Conservation (phyloP, 2,797 vertebrate species). For the Danionella dracula region DNA sequence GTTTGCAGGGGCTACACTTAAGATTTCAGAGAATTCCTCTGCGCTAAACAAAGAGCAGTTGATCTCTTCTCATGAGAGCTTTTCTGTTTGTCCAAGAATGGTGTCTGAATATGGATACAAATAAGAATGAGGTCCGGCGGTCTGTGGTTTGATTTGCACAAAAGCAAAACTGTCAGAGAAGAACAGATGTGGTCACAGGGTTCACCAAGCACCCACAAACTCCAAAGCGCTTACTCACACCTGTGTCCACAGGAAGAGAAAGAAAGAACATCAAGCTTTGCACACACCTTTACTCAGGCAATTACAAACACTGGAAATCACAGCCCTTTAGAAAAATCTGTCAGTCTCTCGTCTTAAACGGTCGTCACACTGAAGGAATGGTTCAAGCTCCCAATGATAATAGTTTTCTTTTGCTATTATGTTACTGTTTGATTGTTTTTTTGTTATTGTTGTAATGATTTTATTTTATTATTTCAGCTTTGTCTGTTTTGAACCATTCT, state of each 20-base stretch:
- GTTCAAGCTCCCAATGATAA: too few species aligned
- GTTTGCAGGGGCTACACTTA: constrained; percentile 35
- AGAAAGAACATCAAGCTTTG: constrained; percentile 12
- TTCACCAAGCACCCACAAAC: constrained; percentile 45
- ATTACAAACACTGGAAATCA: constrained; percentile 28
- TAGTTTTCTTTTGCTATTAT: background rate
- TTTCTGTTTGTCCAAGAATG: constrained; percentile 57
- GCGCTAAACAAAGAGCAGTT: constrained; percentile 47
- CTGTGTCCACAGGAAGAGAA: constrained; percentile 34
- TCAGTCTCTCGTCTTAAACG: constrained; percentile 29
- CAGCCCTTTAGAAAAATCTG: constrained; percentile 32
- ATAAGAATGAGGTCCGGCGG: constrained; percentile 63
- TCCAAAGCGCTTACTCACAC: constrained; percentile 31
- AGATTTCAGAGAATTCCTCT: constrained; percentile 45
- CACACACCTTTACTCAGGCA: constrained; percentile 31
- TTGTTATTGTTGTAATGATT: too few species aligned
- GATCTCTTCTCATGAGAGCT: constrained; percentile 58
- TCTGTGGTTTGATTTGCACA: constrained; percentile 61
- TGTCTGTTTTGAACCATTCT: too few species aligned
- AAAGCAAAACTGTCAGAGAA: constrained; percentile 59
- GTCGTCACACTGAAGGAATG: constrained; percentile 15
- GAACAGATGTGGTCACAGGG: constrained; percentile 43
- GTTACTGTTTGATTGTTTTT: too few species aligned
- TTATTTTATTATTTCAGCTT: too few species aligned
- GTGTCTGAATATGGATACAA: constrained; percentile 59